phyloP scores from a whole-genome alignment of 2,113 vertebrate species.

The Maccullochella peelii region DNA sequence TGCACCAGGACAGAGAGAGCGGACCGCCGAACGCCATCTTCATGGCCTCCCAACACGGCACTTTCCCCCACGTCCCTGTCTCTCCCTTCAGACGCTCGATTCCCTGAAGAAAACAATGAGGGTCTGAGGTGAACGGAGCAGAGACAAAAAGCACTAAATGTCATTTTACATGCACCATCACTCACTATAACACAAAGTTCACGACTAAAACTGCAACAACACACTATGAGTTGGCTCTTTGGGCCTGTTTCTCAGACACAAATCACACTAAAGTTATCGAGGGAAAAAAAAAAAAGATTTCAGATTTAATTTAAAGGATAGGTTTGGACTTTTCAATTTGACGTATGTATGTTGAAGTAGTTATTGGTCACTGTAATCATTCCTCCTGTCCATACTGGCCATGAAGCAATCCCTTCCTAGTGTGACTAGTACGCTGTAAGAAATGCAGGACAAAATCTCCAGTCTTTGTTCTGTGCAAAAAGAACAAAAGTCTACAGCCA shows the following conservation, averaged over 20 bases:
- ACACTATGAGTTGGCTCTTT: slow-evolving; percentile 6
- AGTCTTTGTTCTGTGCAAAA: no score
- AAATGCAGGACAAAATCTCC: no score
- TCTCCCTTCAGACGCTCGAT: slow-evolving; percentile 95
- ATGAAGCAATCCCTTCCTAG: neutral
- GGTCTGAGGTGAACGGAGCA: neutral
- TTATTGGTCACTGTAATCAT: neutral
- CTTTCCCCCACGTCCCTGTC: slow-evolving; percentile 87
- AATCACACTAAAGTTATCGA: neutral
- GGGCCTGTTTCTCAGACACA: slow-evolving; percentile 33
- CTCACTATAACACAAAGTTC: neutral
- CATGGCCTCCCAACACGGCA: slow-evolving; percentile 86
- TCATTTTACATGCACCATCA: slow-evolving; percentile 32
- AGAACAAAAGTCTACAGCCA: no score
- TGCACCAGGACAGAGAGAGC: slow-evolving; percentile 90
- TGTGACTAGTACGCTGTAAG: neutral
- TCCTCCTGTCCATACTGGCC: slow-evolving; percentile 6
- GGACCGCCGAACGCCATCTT: slow-evolving; percentile 87
- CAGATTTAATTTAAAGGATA: neutral
- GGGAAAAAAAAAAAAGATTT: neutral
- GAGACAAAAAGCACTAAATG: neutral
- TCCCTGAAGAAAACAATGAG: slow-evolving; percentile 83
- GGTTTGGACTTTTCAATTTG: neutral
- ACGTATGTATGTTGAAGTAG: neutral
- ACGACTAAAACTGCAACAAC: slow-evolving; percentile 15